A percentile compares a stretch with the other conserved stretches of the same genome.
phyloP scores from a whole-genome alignment of 1,140 invertebrate species.

The Leptinotarsa undecemlineata region DNA sequence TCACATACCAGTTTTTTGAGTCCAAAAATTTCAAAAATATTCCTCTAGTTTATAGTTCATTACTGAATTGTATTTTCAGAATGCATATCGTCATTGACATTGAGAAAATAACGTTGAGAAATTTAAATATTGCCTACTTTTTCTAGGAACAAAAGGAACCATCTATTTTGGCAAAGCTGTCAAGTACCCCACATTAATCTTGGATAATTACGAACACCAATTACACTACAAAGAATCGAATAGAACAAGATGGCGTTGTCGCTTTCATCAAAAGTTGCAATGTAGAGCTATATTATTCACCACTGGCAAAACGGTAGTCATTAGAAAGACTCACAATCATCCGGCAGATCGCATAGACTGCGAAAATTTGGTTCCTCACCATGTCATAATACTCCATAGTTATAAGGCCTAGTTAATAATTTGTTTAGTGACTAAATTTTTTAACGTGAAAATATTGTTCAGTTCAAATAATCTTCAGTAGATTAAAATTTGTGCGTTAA shows the following conservation, averaged over 20 bases:
- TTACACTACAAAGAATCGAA: slow-evolving; percentile 33
- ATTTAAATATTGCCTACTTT: neutral
- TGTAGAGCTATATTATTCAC: slow-evolving; percentile 37
- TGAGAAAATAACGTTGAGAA: neutral
- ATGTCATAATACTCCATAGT: slow-evolving; percentile 10
- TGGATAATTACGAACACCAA: slow-evolving; percentile 36
- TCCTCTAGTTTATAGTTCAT: too few species aligned
- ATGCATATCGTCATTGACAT: too few species aligned
- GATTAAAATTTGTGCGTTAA: too few species aligned
- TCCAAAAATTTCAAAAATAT: too few species aligned
- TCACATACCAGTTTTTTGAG: too few species aligned
- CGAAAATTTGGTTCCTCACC: slow-evolving; percentile 11
- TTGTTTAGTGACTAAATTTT: too few species aligned
- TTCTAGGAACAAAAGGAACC: neutral
- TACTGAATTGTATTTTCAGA: too few species aligned
- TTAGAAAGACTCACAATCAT: slow-evolving; percentile 40
- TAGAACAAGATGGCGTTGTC: slow-evolving; percentile 40
- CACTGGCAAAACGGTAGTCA: slow-evolving; percentile 30
- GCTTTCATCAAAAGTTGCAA: slow-evolving; percentile 30
- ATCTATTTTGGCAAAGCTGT: slow-evolving; percentile 35
- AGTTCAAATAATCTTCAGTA: too few species aligned
- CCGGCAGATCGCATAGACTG: slow-evolving; percentile 4
- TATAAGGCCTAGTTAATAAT: too few species aligned
- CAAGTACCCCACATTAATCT: slow-evolving; percentile 37
- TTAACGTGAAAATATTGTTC: too few species aligned